These are phyloP conservation scores for Peromyscus leucopus DNA, from an alignment of 2,113 vertebrate genomes.

Conservation along the genomic window DNA sequence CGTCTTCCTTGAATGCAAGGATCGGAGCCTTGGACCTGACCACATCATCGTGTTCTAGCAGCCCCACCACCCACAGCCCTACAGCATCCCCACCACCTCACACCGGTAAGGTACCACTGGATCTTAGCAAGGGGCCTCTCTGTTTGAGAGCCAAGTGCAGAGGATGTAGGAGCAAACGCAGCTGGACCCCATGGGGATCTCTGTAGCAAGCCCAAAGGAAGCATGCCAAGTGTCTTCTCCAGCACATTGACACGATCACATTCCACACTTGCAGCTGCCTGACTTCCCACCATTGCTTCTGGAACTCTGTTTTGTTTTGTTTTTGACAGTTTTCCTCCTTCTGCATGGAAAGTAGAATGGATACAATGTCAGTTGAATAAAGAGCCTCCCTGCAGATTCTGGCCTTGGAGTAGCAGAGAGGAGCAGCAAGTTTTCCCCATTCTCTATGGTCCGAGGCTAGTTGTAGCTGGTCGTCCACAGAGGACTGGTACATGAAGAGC, in stretches of 20 bases:
- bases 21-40: slow-evolving; percentile 94
- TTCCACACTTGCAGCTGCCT: neutral
- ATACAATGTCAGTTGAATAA: neutral
- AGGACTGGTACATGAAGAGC: neutral
- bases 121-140: slow-evolving; percentile 90
- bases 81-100: slow-evolving; percentile 91
- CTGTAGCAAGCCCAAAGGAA: slow-evolving; percentile 93
- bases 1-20: slow-evolving; percentile 93
- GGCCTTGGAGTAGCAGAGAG: neutral
- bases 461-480: neutral
- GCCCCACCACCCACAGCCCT: slow-evolving; percentile 90
- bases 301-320: neutral
- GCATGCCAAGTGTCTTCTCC: slow-evolving; percentile 92
- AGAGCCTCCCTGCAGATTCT: neutral
- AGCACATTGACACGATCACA: neutral
- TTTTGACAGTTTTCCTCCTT: neutral
- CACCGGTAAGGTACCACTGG: slow-evolving; percentile 88
- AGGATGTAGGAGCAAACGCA: slow-evolving; percentile 87
- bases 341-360: neutral
- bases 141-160: slow-evolving; percentile 93
- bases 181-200: slow-evolving; percentile 92
- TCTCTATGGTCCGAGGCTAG: neutral
- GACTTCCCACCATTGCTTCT: neutral
- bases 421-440: neutral
- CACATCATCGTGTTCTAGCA: slow-evolving; percentile 88